Evolutionary conservation across 2,797 vertebrate genomes (phyloP), one percentile per base, ranked within the genome.

Genomic region (Petrocephalus schoutedeni): DNA sequence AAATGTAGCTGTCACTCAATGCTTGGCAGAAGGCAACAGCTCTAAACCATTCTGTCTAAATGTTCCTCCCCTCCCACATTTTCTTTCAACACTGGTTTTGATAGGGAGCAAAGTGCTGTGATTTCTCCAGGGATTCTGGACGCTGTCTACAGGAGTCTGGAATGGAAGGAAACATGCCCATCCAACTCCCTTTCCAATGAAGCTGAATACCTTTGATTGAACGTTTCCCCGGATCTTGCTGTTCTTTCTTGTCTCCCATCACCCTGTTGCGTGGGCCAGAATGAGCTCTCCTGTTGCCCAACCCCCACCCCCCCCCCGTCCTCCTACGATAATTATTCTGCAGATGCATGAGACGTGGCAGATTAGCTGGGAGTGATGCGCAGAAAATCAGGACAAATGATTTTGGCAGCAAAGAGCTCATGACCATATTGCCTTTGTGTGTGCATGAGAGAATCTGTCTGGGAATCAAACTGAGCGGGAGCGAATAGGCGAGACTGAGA

Each of bases 301-400:
- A 41, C 36, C 2, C 2, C 1, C 16, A 0, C 59, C 59, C 23
- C 21, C 14, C n/a, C 49, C 45, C 51, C 2, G 0, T n/a, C 77
- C 85, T 45, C 67, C 51, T 49, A 7, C 3, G 28, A 90, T 90
- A 91, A 89, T 89, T 83, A 53, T 58, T 91, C 91, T 92, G 90
- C 92, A 89, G 59, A 84, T 84, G 71, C 57, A 45, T 67, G 45
- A 41, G 82, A 88, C 61, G 51, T 56, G 19, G 58, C 45, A 88
- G 82, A 88, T 88, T 88, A 74, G 51, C 83, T 74, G 28, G 14
- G 54, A 87, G 41, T 74, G 86, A 87, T 59, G 84, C 28, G 45
- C 71, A 59, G 71, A 89, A 57, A 87, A 89, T 89, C 86, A 59
- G 56, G 86, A 86, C 83, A 84, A 87, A 87, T 89, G n/a, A 67